phyloP scores from a whole-genome alignment of 1,140 invertebrate genomes.

The Phenacoccus solenopsis region DNA sequence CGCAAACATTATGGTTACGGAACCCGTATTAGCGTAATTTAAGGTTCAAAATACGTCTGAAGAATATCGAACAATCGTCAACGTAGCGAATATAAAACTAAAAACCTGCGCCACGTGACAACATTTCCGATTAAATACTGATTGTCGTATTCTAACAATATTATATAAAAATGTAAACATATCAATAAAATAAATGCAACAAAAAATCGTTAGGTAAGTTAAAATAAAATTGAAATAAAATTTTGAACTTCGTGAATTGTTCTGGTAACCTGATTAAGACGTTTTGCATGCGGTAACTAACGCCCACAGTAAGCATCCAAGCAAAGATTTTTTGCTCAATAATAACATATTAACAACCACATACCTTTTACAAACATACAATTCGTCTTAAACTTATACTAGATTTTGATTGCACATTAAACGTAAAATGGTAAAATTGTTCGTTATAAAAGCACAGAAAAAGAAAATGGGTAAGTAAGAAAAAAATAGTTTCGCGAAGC shows the following conservation, averaged over 20 bases:
- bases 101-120: neutral
- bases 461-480: too few species aligned
- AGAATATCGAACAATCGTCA: too few species aligned
- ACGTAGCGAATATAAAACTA: neutral
- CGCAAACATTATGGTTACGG: too few species aligned
- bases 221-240: neutral
- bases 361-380: too few species aligned
- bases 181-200: constrained; percentile 10
- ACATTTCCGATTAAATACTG: neutral
- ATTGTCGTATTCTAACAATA: constrained; percentile 5
- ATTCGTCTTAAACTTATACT: neutral
- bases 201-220: too few species aligned
- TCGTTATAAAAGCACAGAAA: neutral
- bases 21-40: too few species aligned
- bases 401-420: neutral
- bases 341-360: too few species aligned
- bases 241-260: constrained; percentile 1
- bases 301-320: neutral
- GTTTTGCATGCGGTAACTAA: neutral
- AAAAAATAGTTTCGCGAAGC: too few species aligned
- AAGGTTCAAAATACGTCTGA: too few species aligned
- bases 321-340: too few species aligned
- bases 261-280: neutral
- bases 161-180: neutral
- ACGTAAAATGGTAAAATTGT: neutral